Evolutionary conservation across 2,113 vertebrate genomes (phyloP).

Genomic region (Mormyrus iriodes): DNA sequence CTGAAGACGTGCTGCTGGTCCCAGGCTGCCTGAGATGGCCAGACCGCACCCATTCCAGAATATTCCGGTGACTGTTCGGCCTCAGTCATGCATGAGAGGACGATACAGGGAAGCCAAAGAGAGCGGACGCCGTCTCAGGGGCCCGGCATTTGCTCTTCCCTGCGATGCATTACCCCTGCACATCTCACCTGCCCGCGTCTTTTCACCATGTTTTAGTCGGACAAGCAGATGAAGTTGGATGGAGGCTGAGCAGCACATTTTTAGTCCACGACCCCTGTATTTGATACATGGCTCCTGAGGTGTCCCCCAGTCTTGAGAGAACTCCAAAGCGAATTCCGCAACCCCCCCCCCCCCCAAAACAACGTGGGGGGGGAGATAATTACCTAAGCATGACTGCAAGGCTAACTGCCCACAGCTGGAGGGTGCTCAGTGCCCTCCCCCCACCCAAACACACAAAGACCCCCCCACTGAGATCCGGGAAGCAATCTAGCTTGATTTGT

Average conservation of each 20-base stretch:
- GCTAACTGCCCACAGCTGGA: conserved; percentile 60
- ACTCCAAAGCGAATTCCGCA: conserved; percentile 58
- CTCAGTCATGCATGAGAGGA: neutral
- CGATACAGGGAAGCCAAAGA: neutral
- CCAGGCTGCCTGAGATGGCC: neutral
- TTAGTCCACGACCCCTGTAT: conserved; percentile 18
- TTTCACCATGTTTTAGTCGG: neutral
- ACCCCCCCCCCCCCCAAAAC: conserved; percentile 41
- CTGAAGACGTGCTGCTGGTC: neutral
- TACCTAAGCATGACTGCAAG: conserved; percentile 62
- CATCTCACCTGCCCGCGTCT: rapidly evolving
- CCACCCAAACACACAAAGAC: conserved; percentile 50
- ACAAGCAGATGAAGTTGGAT: neutral
- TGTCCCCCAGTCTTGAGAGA: conserved; percentile 43
- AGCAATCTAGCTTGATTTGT: conserved; percentile 65
- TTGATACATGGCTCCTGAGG: conserved; percentile 26
- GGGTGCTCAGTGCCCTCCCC: conserved; percentile 50
- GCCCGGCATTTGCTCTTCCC: neutral
- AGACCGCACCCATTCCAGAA: neutral
- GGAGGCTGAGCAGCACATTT: neutral
- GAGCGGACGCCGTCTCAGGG: no score
- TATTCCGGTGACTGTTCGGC: neutral
- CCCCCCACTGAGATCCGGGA: conserved; percentile 37
- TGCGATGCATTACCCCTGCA: neutral
- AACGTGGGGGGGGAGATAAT: conserved; percentile 64